Percentiles rank a stretch among this genome's conserved stretches.
Conservation (phyloP, 2,888 invertebrate species). For the Lobophora halterata region DNA sequence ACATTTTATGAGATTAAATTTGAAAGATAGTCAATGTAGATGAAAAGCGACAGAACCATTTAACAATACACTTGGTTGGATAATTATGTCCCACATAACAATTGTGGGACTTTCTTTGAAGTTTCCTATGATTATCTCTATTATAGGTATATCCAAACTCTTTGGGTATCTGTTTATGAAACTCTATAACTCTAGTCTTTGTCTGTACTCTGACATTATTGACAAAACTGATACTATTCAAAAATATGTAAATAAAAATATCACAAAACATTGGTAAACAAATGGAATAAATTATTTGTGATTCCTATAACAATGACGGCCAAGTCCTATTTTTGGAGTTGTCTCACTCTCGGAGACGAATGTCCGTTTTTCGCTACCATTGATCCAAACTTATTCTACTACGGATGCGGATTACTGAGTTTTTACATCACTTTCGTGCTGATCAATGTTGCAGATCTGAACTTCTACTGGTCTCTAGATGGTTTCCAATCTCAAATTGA, state of each 20-base stretch:
- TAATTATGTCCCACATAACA: no score
- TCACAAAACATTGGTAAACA: constrained; percentile 20
- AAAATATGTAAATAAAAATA: not conserved
- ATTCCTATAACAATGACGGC: constrained; percentile 12
- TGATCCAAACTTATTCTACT: constrained; percentile 58
- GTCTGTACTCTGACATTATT: no score
- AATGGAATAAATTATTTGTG: constrained; percentile 25
- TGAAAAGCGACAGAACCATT: no score
- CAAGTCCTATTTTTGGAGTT: constrained; percentile 63
- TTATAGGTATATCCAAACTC: no score
- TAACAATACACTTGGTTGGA: no score
- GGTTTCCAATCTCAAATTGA: constrained; percentile 52
- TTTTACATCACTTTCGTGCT: constrained; percentile 54
- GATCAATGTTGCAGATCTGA: constrained; percentile 52
- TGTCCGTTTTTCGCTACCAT: constrained; percentile 53
- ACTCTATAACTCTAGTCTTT: no score
- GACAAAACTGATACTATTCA: no score
- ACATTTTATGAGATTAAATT: no score
- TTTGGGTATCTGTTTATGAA: no score
- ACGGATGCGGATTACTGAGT: constrained; percentile 44
- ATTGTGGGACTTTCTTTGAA: no score
- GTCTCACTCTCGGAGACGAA: constrained; percentile 52
- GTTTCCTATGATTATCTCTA: no score
- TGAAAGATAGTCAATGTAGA: no score
- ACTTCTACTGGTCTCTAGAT: constrained; percentile 60